Percentiles rank a stretch among this genome's conserved stretches.
These are phyloP conservation scores for Phymastichus coffea DNA, from an alignment of 1,140 invertebrate genomes.

Conservation along the genomic window DNA sequence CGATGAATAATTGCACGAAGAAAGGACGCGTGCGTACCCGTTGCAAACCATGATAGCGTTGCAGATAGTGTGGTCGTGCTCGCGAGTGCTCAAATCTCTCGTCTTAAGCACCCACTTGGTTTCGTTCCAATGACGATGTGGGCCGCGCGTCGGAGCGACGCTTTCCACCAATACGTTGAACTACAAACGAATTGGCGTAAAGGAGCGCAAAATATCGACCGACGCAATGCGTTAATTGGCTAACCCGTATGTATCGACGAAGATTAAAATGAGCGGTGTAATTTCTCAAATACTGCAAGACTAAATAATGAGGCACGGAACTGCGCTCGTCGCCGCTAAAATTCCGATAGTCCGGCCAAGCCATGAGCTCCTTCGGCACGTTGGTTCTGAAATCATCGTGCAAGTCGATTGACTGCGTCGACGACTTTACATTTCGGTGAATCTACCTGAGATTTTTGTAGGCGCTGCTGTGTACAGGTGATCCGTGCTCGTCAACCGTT, in stretches of 20 bases:
- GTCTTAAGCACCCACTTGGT: no score
- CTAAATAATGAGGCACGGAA: not conserved
- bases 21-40: no score
- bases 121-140: not conserved
- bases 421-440: not conserved
- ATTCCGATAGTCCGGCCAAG: not conserved
- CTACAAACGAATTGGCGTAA: no score
- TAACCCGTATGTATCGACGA: not conserved
- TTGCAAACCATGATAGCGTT: no score
- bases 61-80: no score
- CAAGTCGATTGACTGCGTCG: no score
- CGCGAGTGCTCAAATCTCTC: no score
- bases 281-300: not conserved
- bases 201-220: no score
- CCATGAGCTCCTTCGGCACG: not conserved
- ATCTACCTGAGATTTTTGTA: slow-evolving; percentile 66
- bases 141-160: slow-evolving; percentile 35
- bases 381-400: not conserved
- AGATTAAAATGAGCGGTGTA: not conserved
- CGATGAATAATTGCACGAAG: no score
- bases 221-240: no score
- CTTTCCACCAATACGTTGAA: slow-evolving; percentile 43
- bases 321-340: not conserved
- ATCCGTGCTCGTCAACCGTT: slow-evolving; percentile 59
- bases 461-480: slow-evolving; percentile 69